These are phyloP conservation scores for Nautilus pompilius DNA, from an alignment of 1,140 invertebrate genomes.

Conservation along the genomic window DNA sequence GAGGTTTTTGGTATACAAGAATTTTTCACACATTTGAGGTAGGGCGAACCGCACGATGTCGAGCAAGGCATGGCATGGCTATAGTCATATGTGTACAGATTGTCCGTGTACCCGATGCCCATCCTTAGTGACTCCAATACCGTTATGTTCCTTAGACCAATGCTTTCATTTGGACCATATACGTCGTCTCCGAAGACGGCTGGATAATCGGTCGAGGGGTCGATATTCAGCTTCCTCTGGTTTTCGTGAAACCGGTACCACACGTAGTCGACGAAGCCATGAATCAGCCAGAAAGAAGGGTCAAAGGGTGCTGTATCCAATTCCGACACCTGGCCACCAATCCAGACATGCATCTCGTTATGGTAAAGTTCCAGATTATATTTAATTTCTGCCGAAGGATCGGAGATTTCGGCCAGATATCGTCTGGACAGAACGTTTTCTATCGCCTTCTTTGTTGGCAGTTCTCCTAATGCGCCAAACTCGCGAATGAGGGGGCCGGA, in stretches of 20 bases:
- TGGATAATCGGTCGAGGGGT: neutral
- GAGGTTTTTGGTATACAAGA: neutral
- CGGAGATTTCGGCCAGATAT: neutral
- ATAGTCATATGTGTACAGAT: constrained; percentile 17
- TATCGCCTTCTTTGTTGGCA: neutral
- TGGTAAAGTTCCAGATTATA: constrained; percentile 8
- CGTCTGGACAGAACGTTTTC: neutral
- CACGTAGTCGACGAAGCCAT: neutral
- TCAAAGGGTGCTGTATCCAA: neutral
- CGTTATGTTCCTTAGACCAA: constrained; percentile 28
- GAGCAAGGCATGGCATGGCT: neutral
- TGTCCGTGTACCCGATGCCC: constrained; percentile 23
- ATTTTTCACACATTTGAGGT: neutral
- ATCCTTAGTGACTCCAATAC: constrained; percentile 26
- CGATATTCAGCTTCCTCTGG: neutral
- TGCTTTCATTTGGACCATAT: too few relatives aligned
- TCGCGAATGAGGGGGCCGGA: constrained; percentile 8
- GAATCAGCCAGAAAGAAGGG: neutral
- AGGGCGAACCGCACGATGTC: neutral
- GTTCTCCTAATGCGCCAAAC: neutral
- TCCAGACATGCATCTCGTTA: neutral
- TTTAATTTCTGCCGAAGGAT: neutral
- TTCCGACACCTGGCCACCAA: neutral
- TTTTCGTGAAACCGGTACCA: constrained; percentile 1
- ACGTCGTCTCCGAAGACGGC: neutral